phyloP scores from a whole-genome alignment of 2,888 invertebrate species.

The Neoaliturus tenellus region DNA sequence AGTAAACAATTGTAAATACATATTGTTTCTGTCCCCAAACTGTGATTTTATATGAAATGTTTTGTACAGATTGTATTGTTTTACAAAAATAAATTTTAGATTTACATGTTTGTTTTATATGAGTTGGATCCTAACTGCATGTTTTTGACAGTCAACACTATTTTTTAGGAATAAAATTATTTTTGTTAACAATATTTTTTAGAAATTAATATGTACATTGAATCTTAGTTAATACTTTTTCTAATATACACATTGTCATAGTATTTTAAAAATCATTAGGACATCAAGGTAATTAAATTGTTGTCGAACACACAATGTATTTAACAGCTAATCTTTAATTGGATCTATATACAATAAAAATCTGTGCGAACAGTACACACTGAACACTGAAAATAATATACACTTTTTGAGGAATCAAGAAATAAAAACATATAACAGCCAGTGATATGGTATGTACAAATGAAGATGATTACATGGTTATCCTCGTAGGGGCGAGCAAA shows the following conservation, averaged over 20 bases:
- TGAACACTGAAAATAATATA: slow-evolving; percentile 40
- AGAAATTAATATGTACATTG: too few species aligned
- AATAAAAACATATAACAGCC: slow-evolving; percentile 20
- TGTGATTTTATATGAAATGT: background rate
- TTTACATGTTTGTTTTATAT: too few species aligned
- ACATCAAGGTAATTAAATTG: too few species aligned
- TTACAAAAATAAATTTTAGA: background rate
- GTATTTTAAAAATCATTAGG: too few species aligned
- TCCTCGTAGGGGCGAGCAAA: slow-evolving; percentile 77
- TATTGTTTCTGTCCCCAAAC: background rate
- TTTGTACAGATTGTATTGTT: slow-evolving; percentile 27
- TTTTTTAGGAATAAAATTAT: too few species aligned
- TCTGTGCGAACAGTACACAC: slow-evolving; percentile 35
- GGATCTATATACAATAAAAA: slow-evolving; percentile 34
- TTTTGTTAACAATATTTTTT: too few species aligned
- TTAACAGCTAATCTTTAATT: slow-evolving; percentile 22
- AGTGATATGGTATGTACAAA: slow-evolving; percentile 44
- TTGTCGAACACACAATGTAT: background rate
- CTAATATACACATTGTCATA: too few species aligned
- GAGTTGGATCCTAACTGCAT: too few species aligned
- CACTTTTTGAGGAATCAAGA: slow-evolving; percentile 20
- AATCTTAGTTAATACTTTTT: too few species aligned
- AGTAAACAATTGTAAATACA: background rate
- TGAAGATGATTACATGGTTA: slow-evolving; percentile 19
- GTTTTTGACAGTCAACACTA: too few species aligned